Base-by-base conservation (phyloP, 2,797 vertebrate genomes). In the Neoniphon sammara region DNA sequence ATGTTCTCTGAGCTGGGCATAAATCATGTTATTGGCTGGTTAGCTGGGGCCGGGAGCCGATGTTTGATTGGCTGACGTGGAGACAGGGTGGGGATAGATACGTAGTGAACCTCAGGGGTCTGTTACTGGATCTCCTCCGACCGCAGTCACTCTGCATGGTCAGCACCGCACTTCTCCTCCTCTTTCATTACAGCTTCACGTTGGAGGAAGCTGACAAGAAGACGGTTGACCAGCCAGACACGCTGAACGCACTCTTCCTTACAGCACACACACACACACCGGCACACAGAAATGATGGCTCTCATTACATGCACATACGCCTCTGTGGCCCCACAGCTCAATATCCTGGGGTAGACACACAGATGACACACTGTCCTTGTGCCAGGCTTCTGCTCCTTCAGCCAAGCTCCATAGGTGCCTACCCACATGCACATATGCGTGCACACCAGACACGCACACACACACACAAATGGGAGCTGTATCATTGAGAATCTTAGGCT, bases 21-120 rank as follows among this genome's bases (percentile, higher is more conserved):
- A 83, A 92, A 92, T 91, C 87, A 82, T 47, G 79, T 84, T 87
- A 86, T 61, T 85, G 83, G 80, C 84, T 75, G 62, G 84, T 88
- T 76, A 80, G 78, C 74, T 50, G 68, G 58, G 73, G 54, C 60
- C 2, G 15, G 59, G 66, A 71, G 64, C 67, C 0, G 27, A 59
- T 64, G 52, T 66, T 62, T 36, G 50, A 90, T 88, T 89, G 88
- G 87, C 74, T 70, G 20, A 50, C 50, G 25, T 71, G 25, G 80
- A 82, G 72, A 81, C 68, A 74, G 82, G 90, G 90, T 75, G 83
- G 81, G 82, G 87, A 84, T 36, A 39, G 73, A 80, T 72, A 78
- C 78, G 71, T 66, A 73, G 67, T 63, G 82, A 77, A 61, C 57
- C 73, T 77, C 8, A 0, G 73, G n/a, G 81, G 58, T 78, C 52